A percentile compares a stretch with the other conserved stretches of the same genome.
Conservation (phyloP, 1,140 invertebrate species). For the Batillaria attramentaria region DNA sequence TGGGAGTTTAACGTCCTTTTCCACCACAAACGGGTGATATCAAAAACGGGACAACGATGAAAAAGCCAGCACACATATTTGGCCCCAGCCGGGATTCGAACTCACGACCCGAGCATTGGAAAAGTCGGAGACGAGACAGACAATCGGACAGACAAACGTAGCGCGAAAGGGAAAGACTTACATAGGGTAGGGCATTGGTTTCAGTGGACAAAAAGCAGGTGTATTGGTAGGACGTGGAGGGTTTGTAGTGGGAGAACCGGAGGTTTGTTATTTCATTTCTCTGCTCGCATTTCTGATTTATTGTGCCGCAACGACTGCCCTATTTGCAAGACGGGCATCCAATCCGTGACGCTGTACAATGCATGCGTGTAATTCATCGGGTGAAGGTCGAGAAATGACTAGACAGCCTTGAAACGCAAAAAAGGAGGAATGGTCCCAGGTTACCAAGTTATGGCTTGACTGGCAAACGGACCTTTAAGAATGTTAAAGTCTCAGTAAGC, state of each 20-base stretch:
- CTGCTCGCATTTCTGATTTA: slow-evolving; percentile 16
- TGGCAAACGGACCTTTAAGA: not conserved
- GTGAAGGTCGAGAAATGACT: too few species aligned
- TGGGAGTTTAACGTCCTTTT: too few species aligned
- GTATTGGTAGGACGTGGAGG: not conserved
- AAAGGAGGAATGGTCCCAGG: not conserved
- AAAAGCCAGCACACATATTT: too few species aligned
- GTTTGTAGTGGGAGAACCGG: slow-evolving; percentile 22
- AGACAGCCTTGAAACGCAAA: too few species aligned
- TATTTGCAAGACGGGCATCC: slow-evolving; percentile 1
- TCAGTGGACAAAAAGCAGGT: slow-evolving; percentile 11
- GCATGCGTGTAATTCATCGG: too few species aligned
- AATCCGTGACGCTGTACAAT: not conserved
- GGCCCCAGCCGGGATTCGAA: too few species aligned
- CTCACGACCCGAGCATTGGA: not conserved
- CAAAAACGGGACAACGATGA: too few species aligned
- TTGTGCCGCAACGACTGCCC: slow-evolving; percentile 7
- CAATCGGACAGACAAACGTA: slow-evolving; percentile 18
- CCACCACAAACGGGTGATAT: too few species aligned
- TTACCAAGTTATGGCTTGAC: not conserved
- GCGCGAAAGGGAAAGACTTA: not conserved
- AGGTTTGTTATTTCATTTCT: slow-evolving; percentile 9
- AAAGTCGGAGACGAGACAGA: not conserved
- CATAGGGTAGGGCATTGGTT: not conserved
- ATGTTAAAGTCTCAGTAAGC: too few species aligned